Conservation (phyloP, 2,888 invertebrate species). For the Leptopilina syphax region DNA sequence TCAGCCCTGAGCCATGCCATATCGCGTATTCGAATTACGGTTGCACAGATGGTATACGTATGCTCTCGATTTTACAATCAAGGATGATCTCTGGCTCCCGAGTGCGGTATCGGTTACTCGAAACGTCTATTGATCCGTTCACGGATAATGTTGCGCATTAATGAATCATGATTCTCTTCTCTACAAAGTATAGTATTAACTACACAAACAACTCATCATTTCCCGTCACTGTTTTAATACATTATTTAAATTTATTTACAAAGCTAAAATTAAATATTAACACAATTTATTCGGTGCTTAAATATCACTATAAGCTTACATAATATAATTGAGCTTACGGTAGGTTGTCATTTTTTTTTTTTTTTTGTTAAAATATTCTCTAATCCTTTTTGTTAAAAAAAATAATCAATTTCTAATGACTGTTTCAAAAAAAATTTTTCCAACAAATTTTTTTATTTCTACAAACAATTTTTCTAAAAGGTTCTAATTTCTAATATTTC, state of each 20-base stretch:
- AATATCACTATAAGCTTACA: too few species aligned
- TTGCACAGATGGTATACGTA: conserved; percentile 45
- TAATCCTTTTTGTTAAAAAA: too few species aligned
- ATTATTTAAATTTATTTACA: not conserved
- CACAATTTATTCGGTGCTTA: too few species aligned
- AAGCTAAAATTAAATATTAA: not conserved
- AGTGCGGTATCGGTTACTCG: conserved; percentile 48
- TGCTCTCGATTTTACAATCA: conserved; percentile 53
- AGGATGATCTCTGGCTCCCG: conserved; percentile 44
- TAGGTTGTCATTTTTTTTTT: too few species aligned
- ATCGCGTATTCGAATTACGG: conserved; percentile 56
- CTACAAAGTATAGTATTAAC: conserved; percentile 12
- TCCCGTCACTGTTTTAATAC: not conserved
- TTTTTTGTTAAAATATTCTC: too few species aligned
- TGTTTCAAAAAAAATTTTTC: too few species aligned
- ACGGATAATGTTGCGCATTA: conserved; percentile 53
- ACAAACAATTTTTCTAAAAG: too few species aligned
- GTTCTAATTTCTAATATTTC: too few species aligned
- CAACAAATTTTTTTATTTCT: too few species aligned
- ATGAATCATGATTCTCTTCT: conserved; percentile 43
- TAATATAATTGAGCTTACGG: too few species aligned
- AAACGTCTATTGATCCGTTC: conserved; percentile 49
- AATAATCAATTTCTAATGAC: too few species aligned
- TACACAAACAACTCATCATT: not conserved
- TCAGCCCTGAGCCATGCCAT: conserved; percentile 47